Evolutionary conservation across 2,797 vertebrate species (phyloP).

Genomic region (Xyrichtys novacula): DNA sequence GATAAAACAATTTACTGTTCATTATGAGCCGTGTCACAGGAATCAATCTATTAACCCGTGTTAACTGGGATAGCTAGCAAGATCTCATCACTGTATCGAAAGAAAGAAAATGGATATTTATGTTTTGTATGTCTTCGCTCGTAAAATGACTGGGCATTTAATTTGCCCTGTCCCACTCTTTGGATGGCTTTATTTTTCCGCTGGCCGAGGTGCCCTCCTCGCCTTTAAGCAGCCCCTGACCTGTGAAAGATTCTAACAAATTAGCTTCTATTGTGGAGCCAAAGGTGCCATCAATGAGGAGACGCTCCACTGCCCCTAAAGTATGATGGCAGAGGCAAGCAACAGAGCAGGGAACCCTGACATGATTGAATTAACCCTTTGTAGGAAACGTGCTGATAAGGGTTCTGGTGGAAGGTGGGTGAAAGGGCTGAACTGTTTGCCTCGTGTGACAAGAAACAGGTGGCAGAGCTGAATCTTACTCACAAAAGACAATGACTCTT

Average conservation of each 20-base stretch:
- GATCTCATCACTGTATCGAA: conserved; percentile 84
- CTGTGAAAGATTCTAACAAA: conserved; percentile 99
- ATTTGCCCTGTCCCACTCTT: conserved; percentile 89
- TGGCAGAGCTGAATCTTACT: conserved; percentile 51
- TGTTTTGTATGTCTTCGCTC: conserved; percentile 86
- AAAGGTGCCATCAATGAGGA: conserved; percentile 99
- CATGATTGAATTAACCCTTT: conserved; percentile 98
- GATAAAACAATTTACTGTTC: conserved; percentile 99
- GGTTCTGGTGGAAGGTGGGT: conserved; percentile 66
- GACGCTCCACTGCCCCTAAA: conserved; percentile 96
- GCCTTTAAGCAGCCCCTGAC: conserved; percentile 96
- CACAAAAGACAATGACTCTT: conserved; percentile 43
- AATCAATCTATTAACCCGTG: conserved; percentile 99
- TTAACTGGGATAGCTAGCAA: conserved; percentile 96
- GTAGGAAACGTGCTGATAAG: conserved; percentile 82
- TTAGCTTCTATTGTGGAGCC: conserved; percentile 99
- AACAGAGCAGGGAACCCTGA: conserved; percentile 92
- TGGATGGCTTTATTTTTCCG: conserved; percentile 97
- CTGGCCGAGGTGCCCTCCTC: conserved; percentile 90
- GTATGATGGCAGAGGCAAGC: conserved; percentile 95
- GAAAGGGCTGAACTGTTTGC: conserved; percentile 67
- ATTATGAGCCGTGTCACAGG: conserved; percentile 99
- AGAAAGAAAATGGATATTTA: conserved; percentile 88
- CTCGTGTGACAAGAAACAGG: conserved; percentile 72
- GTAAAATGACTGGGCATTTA: conserved; percentile 97